Evolutionary conservation across 2,888 invertebrate species (phyloP).

Genomic region (Drosophila barbarae): DNA sequence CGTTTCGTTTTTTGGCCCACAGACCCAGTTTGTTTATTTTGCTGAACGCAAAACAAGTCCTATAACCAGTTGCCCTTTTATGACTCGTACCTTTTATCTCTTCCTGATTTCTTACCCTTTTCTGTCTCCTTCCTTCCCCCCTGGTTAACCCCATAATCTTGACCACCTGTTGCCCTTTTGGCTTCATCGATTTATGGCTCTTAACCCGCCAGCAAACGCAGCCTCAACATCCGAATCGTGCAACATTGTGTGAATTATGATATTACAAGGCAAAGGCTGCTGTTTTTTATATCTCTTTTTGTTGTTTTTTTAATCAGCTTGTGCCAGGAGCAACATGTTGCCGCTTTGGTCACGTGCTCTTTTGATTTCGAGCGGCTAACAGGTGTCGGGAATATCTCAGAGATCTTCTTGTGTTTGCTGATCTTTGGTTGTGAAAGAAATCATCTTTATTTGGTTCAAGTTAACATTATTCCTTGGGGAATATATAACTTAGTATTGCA

Average conservation of each 20-base stretch:
- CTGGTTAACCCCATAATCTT: conserved; percentile 6
- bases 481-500: conserved; percentile 24
- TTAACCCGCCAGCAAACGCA: conserved; percentile 35
- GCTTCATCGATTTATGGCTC: conserved; percentile 59
- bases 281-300: conserved; percentile 2
- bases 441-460: background rate
- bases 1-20: conserved; percentile 27
- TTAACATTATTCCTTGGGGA: conserved; percentile 16
- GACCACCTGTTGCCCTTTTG: conserved; percentile 58
- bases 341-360: conserved; percentile 53
- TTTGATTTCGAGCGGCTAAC: conserved; percentile 59
- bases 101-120: conserved; percentile 9
- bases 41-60: background rate
- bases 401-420: background rate
- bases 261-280: conserved; percentile 40
- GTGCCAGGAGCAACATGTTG: conserved; percentile 43
- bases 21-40: conserved; percentile 29
- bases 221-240: conserved; percentile 30
- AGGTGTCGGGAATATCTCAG: conserved; percentile 31
- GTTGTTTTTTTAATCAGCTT: background rate
- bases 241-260: conserved; percentile 60
- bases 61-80: conserved; percentile 11
- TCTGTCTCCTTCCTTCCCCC: conserved; percentile 19
- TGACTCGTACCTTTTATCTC: background rate
- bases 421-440: background rate